Evolutionary conservation across 2,113 vertebrate species (phyloP).

Genomic region (Ochotona princeps): DNA sequence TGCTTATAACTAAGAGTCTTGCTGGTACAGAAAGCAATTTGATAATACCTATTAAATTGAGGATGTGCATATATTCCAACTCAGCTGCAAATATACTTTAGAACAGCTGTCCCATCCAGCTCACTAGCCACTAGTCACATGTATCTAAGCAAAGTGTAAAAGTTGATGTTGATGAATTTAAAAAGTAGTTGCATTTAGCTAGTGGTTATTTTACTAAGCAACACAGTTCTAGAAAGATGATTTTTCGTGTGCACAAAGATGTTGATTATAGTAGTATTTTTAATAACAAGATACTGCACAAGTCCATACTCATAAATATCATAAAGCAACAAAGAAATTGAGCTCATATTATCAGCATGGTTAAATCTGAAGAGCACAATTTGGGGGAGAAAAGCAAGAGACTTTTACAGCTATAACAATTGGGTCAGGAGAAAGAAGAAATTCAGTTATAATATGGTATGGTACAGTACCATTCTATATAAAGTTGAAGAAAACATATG

Average conservation of each 20-base stretch:
- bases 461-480: neutral
- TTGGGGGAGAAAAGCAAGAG: neutral
- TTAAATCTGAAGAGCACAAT: neutral
- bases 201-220: neutral
- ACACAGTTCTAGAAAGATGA: neutral
- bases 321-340: slow-evolving; percentile 11
- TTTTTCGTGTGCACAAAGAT: neutral
- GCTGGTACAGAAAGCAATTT: neutral
- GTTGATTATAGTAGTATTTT: neutral
- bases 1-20: neutral
- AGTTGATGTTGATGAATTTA: slow-evolving; percentile 22
- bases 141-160: neutral
- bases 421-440: neutral
- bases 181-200: neutral
- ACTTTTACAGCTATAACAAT: neutral
- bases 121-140: too few relatives aligned
- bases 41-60: neutral
- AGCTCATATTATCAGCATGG: neutral
- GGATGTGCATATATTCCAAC: neutral
- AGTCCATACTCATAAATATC: neutral
- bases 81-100: neutral
- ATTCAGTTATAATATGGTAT: neutral
- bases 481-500: slow-evolving; percentile 26
- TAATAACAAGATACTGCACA: slow-evolving; percentile 8
- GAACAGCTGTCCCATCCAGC: neutral